Evolutionary conservation across 2,113 vertebrate genomes (phyloP), one percentile per base, ranked within the genome.

Genomic region (Beaufortia kweichowensis): DNA sequence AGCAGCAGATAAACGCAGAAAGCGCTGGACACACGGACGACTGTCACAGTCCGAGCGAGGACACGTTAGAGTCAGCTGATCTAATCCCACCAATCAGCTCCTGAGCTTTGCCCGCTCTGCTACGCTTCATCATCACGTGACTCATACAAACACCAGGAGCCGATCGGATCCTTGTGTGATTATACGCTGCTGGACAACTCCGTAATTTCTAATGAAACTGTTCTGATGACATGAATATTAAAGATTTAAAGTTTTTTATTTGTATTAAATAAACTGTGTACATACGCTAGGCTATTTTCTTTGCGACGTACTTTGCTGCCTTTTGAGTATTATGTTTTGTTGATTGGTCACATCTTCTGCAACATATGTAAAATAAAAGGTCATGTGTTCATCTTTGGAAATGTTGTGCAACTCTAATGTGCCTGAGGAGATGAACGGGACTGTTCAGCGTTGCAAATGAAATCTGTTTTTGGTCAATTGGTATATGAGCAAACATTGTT

Each of bases 181-280:
- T 90, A 89, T 92, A 91, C 62, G 73, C 81, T 83, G 81, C 81
- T 83, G 81, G 76, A 79, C 57, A 41, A 75, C 39, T 81, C 57
- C 68, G 28, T 82, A 33, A 67, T 66, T 78, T 73, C 55, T 63
- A 8, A 28, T 12, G 86, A 90, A 91, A 91, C 90, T 92, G 87
- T 90, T 85, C 89, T 80, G 89, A 88, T 91, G 86, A 88, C 88
- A n/a, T 28, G 9, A 64, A 53, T 72, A 83, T 73, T 75, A 84
- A 83, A 80, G 80, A 80, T 39, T 31, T 24, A 76, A 35, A 77
- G 78, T 84, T 83, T 80, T 82, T 85, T 74, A 75, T 90, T 90
- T 91, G 82, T 95, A 94, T 90, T 85, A 88, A 95, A 90, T 91
- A 92, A 93, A 93, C 86, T 86, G 81, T 98, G 95, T 98, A 97